A percentile compares a stretch with the other conserved stretches of the same genome.
These are phyloP conservation scores for Physeter macrocephalus DNA, from an alignment of 2,113 vertebrate species.

Conservation along the genomic window DNA sequence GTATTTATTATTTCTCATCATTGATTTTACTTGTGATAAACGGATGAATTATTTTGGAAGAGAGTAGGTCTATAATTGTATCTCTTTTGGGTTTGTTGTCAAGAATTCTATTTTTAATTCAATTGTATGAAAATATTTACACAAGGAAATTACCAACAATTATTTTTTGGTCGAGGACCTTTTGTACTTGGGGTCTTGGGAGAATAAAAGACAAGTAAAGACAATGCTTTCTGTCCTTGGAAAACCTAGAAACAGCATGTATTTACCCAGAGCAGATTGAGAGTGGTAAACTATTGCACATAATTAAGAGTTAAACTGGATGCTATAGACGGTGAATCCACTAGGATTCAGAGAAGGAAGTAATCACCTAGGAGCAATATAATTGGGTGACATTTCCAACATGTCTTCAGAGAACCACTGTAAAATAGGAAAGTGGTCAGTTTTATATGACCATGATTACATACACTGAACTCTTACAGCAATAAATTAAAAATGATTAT, in stretches of 20 bases:
- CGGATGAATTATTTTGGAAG: slow-evolving; percentile 41
- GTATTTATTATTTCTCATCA: neutral
- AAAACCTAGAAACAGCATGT: neutral
- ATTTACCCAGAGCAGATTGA: neutral
- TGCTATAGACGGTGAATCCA: neutral
- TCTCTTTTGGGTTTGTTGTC: slow-evolving; percentile 2
- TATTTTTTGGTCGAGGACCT: neutral
- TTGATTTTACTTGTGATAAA: slow-evolving; percentile 44
- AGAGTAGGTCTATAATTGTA: slow-evolving; percentile 15
- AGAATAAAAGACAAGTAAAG: neutral
- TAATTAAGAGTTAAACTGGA: slow-evolving; percentile 8
- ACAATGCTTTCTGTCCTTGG: neutral
- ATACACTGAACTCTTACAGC: neutral
- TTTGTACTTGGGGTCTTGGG: neutral
- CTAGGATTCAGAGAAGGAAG: neutral
- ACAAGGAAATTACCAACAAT: neutral
- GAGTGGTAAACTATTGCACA: neutral
- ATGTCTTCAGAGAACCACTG: neutral
- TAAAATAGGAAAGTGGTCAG: neutral
- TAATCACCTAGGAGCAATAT: neutral
- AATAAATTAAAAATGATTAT: neutral
- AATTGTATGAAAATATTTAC: neutral
- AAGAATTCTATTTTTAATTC: slow-evolving; percentile 35
- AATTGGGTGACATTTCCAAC: neutral
- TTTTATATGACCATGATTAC: neutral